Base-by-base conservation (phyloP, 2,888 invertebrate species). In the Pseudanteris insignis region DNA sequence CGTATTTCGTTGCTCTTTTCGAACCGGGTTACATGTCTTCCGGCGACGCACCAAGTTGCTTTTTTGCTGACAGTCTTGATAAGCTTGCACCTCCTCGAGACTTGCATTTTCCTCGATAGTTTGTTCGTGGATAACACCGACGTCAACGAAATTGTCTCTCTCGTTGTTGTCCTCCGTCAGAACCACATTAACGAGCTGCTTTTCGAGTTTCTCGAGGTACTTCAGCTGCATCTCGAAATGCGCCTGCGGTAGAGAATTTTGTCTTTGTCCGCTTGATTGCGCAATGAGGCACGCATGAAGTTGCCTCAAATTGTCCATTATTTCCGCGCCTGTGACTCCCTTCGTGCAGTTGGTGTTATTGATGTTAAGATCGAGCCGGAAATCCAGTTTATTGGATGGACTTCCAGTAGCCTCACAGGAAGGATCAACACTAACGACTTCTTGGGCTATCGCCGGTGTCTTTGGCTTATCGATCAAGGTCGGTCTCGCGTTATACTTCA, bases 361-460 rank as follows among this genome's bases (percentile, higher is more conserved):
- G 0, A 63, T 47, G 13, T 70, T 65, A 1, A 64, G 57, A 3
- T 63, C 61, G 4, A 55, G 68, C 0, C 67, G 64, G n/a, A 65
- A 65, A 2, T 73, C 71, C 2, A 54, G 59, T 28, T 73, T 70
- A n/a, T 78, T 75, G 48, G 79, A 79, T 14, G 79, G 76, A 34
- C 79, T 79, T 8, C 73, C 73, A 0, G 74, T 78, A 28, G 79
- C 79, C 54, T 78, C 78, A 53, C 78, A 78, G 8, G 77, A 76
- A 37, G 67, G 73, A 50, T 79, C 78, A 0, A 78, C 77, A 4
- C 68, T 68, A 2, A 75, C 68, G 7, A 62, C 51, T 8, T 70
- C 70, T 34, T 70, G 73, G 28, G 41, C 28, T 34, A 70, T 72
- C 25, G 70, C 67, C 1, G 71, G 70, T 2, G 68, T 67, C 21